These are phyloP conservation scores for Cuniculus paca DNA, from an alignment of 2,797 vertebrate species.

Conservation along the genomic window DNA sequence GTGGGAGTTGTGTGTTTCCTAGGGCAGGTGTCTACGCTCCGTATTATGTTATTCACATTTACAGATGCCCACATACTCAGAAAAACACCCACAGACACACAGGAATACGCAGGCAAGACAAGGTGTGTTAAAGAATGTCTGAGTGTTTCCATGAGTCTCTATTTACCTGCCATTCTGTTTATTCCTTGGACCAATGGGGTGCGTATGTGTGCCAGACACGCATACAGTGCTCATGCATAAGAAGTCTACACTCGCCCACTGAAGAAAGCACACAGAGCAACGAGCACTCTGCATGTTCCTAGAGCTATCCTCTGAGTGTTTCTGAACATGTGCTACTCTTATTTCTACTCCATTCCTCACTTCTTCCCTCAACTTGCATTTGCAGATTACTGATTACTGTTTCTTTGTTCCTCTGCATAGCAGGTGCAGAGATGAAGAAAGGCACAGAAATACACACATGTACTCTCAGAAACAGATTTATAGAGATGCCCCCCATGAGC, in stretches of 20 bases:
- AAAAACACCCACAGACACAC: background rate
- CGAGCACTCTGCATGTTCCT: background rate
- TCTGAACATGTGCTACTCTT: background rate
- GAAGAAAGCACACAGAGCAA: background rate
- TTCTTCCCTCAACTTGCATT: background rate
- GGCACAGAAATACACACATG: background rate
- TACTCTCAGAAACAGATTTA: background rate
- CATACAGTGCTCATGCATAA: background rate
- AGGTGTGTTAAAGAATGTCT: background rate
- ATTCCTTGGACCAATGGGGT: background rate
- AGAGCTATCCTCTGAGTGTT: background rate
- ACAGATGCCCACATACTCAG: background rate
- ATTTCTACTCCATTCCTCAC: no score
- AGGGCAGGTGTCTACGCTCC: background rate
- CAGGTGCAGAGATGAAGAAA: background rate
- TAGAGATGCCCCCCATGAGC: background rate
- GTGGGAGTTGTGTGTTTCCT: background rate
- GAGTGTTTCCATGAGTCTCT: background rate
- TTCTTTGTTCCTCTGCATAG: background rate
- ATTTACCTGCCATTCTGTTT: background rate
- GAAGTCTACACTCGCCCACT: background rate
- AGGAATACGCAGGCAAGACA: background rate
- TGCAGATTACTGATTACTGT: background rate
- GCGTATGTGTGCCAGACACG: background rate
- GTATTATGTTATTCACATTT: background rate